phyloP scores from a whole-genome alignment of 2,888 invertebrate genomes.

The Empis livida region DNA sequence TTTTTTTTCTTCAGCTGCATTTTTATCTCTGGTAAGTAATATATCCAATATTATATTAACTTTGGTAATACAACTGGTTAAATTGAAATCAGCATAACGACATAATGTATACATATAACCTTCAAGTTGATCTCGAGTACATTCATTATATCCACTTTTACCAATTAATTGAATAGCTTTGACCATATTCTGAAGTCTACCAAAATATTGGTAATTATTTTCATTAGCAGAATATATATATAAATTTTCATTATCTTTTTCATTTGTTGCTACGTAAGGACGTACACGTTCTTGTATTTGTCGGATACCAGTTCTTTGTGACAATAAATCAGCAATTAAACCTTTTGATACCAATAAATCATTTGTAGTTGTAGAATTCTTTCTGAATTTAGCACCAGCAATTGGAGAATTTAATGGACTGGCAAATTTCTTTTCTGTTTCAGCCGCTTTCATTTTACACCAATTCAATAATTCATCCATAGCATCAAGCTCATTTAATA shows the following conservation, averaged over 20 bases:
- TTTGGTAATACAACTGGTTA: slow-evolving; percentile 23
- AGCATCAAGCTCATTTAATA: not conserved
- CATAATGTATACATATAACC: slow-evolving; percentile 24
- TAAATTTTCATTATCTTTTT: no score
- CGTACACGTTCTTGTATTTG: not conserved
- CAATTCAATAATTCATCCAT: not conserved
- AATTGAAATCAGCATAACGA: slow-evolving; percentile 25
- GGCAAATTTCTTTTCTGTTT: not conserved
- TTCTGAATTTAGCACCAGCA: no score
- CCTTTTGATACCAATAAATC: no score
- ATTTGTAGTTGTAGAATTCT: no score
- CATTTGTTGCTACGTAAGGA: no score
- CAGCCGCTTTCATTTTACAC: not conserved
- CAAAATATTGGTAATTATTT: not conserved
- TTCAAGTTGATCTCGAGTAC: slow-evolving; percentile 23
- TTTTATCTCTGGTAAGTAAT: not conserved
- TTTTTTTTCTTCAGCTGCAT: no score
- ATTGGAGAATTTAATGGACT: not conserved
- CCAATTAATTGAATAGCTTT: slow-evolving; percentile 22
- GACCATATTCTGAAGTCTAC: slow-evolving; percentile 16
- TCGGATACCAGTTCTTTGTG: not conserved
- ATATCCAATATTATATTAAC: slow-evolving; percentile 22
- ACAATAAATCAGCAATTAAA: not conserved
- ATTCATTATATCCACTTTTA: slow-evolving; percentile 20
- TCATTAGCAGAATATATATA: not conserved